phyloP scores from a whole-genome alignment of 2,797 vertebrate species.

The Diglossa cyanea region DNA sequence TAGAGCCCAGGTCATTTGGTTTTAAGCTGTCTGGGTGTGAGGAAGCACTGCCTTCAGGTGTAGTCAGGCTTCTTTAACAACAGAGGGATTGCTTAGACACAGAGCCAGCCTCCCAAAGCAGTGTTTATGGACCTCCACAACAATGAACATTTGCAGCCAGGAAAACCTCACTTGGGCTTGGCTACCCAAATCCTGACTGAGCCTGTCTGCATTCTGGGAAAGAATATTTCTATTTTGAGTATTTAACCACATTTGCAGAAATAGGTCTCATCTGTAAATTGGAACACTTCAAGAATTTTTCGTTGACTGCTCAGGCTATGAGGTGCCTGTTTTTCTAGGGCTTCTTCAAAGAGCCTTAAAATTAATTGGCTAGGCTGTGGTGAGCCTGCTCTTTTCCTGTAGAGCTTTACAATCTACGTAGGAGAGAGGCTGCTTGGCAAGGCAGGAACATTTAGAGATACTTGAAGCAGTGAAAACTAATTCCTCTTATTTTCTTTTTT shows the following conservation, averaged over 20 bases:
- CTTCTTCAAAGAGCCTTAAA: slow-evolving; percentile 1
- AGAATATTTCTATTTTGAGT: background rate
- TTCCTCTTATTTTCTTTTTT: background rate
- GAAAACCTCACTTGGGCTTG: background rate
- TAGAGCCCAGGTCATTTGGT: background rate
- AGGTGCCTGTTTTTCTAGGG: background rate
- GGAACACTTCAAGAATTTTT: background rate
- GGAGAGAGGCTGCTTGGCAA: background rate
- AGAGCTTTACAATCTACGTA: background rate
- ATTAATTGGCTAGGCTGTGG: background rate
- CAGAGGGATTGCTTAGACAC: background rate
- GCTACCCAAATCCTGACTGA: background rate
- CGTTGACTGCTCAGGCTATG: background rate
- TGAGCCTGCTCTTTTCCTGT: background rate
- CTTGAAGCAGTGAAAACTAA: background rate
- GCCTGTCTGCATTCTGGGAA: background rate
- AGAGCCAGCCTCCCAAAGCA: background rate
- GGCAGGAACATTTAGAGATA: background rate
- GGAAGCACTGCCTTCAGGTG: background rate
- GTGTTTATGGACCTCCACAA: background rate
- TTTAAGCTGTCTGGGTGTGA: background rate
- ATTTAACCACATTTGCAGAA: background rate
- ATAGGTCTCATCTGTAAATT: background rate
- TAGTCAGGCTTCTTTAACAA: background rate
- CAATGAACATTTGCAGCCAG: background rate